Conservation (phyloP, 2,888 invertebrate genomes). For the Lasioglossum oenotherae region DNA sequence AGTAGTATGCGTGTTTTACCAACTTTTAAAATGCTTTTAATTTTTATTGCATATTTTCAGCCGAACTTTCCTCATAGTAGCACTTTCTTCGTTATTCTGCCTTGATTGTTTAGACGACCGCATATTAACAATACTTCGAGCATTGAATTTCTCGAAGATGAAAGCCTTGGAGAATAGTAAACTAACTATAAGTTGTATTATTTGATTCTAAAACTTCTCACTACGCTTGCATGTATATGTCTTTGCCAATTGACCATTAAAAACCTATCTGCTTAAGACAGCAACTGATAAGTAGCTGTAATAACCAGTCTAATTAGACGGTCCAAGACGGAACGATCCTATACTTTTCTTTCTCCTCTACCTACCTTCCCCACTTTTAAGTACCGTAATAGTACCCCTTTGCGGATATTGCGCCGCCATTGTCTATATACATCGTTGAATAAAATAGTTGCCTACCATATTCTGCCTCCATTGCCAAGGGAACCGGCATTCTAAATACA, state of each 20-base stretch:
- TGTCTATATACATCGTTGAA: neutral
- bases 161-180: neutral
- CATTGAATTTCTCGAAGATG: neutral
- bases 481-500: neutral
- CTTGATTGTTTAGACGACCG: neutral
- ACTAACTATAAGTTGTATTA: neutral
- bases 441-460: slow-evolving; percentile 5
- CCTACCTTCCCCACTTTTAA: neutral
- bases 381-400: neutral
- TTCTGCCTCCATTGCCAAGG: neutral
- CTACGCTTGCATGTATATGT: neutral
- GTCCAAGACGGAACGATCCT: neutral
- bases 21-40: no score
- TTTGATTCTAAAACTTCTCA: neutral
- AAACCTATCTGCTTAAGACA: slow-evolving; percentile 3
- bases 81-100: no score
- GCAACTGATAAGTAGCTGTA: slow-evolving; percentile 19
- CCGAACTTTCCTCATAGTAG: no score
- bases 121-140: neutral
- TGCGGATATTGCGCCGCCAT: slow-evolving; percentile 6
- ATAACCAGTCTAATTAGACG: slow-evolving; percentile 7
- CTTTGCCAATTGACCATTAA: neutral
- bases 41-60: no score
- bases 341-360: neutral
- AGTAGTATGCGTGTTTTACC: no score